Evolutionary conservation across 2,113 vertebrate species (phyloP), one percentile per base, ranked within the genome.

Genomic region (Ailurus styani): DNA sequence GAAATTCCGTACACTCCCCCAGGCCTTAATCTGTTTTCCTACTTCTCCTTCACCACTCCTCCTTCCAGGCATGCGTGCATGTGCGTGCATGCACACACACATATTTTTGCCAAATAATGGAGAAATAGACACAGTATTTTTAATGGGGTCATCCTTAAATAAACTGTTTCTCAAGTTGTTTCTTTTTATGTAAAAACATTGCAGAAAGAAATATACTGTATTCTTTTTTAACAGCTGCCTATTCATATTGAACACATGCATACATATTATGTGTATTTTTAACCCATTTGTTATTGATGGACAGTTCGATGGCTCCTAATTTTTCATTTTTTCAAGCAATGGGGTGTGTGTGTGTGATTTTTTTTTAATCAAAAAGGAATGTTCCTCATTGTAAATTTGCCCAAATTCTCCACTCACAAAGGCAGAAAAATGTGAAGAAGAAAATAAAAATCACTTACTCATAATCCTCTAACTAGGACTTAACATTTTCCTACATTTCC

Each of bases 81-180:
- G 73, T 47, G 15, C 1, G 42, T 77, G 73, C 18, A 11, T 34
- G 18, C 34, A 37, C 50, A 93, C 31, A 66, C 8, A n/a, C 18
- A 11, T 23, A 7, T 7, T 87, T 94, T 97, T 95, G 54, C 27
- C 34, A 97, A 66, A 72, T 60, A 93, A 34, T 81, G 25, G n/a
- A 91, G 52, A 94, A 95, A 94, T 95, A 66, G 81, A 42, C 29
- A 52, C 25, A 81, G 10, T 73, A 84, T 95, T 97, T 96, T 96
- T 89, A 95, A 90, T 95, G 60, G 8, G 7, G 34, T 84, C 47
- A 85, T 57, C 70, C 10, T 95, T 94, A 62, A 55, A 78, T 77
- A 72, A 96, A 92, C 73, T 86, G 8, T 42, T 96, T 91, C 91
- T 6, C 14, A 92, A 68, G 82, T 88, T 95, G 13, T 68, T 88